Evolutionary conservation across 2,797 vertebrate species (phyloP), one percentile per base, ranked within the genome.

Genomic region (Betta splendens): DNA sequence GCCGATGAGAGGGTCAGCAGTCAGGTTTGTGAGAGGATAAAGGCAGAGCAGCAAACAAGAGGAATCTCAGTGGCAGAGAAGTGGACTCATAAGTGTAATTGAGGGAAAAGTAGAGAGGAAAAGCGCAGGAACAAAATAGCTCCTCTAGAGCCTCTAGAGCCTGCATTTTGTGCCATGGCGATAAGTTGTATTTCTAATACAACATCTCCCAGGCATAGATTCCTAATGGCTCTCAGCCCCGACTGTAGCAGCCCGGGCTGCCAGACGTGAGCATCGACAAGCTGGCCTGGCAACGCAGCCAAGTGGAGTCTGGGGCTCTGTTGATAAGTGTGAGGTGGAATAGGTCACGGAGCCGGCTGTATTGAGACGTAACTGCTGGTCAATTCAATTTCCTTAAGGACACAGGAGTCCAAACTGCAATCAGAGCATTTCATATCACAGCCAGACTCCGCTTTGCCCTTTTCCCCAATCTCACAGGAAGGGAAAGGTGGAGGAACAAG

Each of bases 301-400:
- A 40, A 33, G 37, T 77, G 35, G 64, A 60, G 81, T 87, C 82
- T 88, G 83, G 75, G 78, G 66, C 74, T 60, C 9, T 17, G 45
- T 75, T 84, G 87, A 92, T 90, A 88, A 91, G 82, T 60, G 48
- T 3, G 72, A 81, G 80, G 80, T 74, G 77, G 60, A 72, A 57
- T 68, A 85, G 89, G 81, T 90, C 81, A 86, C 54, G 12, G 33
- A 75, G 79, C 79, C 57, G 67, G 42, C 75, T 70, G 71, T 73
- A 83, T 66, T 77, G 80, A 85, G 83, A 79, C 75, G 64, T 77
- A 78, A 80, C 80, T 48, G 16, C 54, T 23, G 65, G 80, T 84
- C 80, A 85, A 84, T 87, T 90, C 84, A 80, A 87, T 89, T 87
- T 90, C 84, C 75, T 85, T 80, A 85, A 86, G 84, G 81, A 88